These are phyloP conservation scores for Eurypyga helias DNA, from an alignment of 2,113 vertebrate species.

Conservation along the genomic window DNA sequence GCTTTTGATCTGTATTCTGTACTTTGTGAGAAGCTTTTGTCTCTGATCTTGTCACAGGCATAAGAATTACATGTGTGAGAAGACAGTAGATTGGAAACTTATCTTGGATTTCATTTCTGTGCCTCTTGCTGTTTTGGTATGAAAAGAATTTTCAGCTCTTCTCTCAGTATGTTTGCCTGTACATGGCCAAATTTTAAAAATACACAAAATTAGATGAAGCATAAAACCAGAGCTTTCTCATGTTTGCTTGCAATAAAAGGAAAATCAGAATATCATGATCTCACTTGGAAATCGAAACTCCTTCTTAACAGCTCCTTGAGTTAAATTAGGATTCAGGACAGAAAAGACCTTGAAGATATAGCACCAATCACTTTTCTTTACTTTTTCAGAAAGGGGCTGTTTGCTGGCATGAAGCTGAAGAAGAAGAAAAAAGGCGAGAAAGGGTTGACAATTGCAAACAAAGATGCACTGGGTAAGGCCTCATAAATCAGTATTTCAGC, in stretches of 20 bases:
- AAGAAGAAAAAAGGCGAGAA: constrained; percentile 83
- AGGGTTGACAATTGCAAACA: constrained; percentile 85
- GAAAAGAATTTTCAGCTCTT: background rate
- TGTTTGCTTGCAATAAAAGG: background rate
- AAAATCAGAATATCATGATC: background rate
- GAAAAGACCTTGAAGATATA: background rate
- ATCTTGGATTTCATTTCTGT: background rate
- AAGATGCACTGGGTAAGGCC: constrained; percentile 83
- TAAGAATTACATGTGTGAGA: background rate
- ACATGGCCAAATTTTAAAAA: background rate
- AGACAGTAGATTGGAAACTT: background rate
- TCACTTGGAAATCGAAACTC: background rate
- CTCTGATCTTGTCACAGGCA: background rate
- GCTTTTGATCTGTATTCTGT: background rate
- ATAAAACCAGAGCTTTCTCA: background rate
- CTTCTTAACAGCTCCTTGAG: background rate
- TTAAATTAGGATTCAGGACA: background rate
- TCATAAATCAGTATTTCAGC: constrained; percentile 72
- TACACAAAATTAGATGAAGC: background rate
- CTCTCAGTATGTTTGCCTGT: background rate
- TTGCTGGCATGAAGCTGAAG: constrained; percentile 85
- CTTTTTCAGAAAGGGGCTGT: constrained; percentile 78
- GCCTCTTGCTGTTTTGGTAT: background rate
- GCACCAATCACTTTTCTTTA: background rate
- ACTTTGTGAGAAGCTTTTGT: background rate